Percentiles rank a stretch among this genome's conserved stretches.
Evolutionary conservation across 2,113 vertebrate species (phyloP).

Genomic region (Lontra canadensis): DNA sequence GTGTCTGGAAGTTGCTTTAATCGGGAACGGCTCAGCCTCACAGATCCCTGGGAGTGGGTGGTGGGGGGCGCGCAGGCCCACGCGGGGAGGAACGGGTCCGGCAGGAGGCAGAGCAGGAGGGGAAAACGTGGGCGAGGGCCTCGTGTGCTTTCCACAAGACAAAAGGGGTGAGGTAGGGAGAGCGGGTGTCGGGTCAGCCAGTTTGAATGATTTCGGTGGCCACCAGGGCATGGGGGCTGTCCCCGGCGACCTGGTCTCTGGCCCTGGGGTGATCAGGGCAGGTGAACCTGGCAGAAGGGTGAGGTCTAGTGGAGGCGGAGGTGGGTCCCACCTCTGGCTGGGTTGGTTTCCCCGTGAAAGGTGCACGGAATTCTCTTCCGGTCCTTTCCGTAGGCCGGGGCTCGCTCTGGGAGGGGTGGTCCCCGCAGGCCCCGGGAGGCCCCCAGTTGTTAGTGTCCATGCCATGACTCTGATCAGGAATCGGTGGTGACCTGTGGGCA

Average conservation of each 20-base stretch:
- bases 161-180: background rate
- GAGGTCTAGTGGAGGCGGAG: too few species aligned
- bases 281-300: too few species aligned
- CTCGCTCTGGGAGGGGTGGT: background rate
- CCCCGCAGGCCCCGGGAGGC: background rate
- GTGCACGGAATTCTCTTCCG: background rate
- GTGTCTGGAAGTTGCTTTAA: background rate
- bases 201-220: too few species aligned
- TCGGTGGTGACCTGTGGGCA: fast-evolving
- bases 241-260: background rate
- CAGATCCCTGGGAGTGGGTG: background rate
- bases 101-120: background rate
- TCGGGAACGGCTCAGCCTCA: background rate
- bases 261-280: background rate
- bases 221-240: background rate
- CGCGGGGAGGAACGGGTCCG: fast-evolving
- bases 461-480: background rate
- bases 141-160: background rate
- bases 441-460: background rate
- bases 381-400: too few species aligned
- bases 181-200: background rate
- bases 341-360: background rate
- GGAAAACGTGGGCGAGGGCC: too few species aligned
- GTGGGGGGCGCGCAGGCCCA: fast-evolving
- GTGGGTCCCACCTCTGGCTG: fast-evolving